Percentiles rank a stretch among this genome's conserved stretches.
Conservation (phyloP, 1,140 invertebrate genomes). For the Scaptodrosophila lebanonensis region DNA sequence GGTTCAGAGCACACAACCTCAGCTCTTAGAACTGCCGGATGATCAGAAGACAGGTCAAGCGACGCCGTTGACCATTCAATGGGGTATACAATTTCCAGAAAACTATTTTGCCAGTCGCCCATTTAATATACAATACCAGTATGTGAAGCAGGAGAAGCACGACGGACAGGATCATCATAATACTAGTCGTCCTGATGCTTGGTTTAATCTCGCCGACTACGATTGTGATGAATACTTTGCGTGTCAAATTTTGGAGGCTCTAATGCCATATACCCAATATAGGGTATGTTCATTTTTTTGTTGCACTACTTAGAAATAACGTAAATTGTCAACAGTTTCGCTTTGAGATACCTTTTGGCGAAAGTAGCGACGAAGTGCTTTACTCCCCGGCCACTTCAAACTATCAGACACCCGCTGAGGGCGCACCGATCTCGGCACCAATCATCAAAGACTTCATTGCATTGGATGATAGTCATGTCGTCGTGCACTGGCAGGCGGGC, state of each 20-base stretch:
- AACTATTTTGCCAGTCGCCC: constrained; percentile 77
- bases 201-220: constrained; percentile 81
- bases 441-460: constrained; percentile 86
- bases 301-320: background rate
- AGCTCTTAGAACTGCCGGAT: constrained; percentile 24
- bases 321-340: constrained; percentile 79
- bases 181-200: constrained; percentile 81
- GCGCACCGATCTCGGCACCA: constrained; percentile 85
- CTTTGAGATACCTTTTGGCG: constrained; percentile 87
- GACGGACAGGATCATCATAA: constrained; percentile 83
- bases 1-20: constrained; percentile 46
- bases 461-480: constrained; percentile 89
- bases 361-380: constrained; percentile 84
- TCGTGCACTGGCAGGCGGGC: constrained; percentile 91
- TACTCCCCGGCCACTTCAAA: constrained; percentile 88
- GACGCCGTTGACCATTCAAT: constrained; percentile 83
- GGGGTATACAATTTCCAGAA: constrained; percentile 81
- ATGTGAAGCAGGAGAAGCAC: constrained; percentile 83
- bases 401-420: constrained; percentile 86
- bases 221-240: constrained; percentile 78
- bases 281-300: constrained; percentile 80
- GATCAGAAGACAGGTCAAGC: constrained; percentile 24
- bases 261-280: constrained; percentile 93
- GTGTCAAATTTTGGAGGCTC: constrained; percentile 80
- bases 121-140: constrained; percentile 80